These are phyloP conservation scores for Nipponacmea schrenckii DNA, from an alignment of 2,888 invertebrate genomes.

Conservation along the genomic window DNA sequence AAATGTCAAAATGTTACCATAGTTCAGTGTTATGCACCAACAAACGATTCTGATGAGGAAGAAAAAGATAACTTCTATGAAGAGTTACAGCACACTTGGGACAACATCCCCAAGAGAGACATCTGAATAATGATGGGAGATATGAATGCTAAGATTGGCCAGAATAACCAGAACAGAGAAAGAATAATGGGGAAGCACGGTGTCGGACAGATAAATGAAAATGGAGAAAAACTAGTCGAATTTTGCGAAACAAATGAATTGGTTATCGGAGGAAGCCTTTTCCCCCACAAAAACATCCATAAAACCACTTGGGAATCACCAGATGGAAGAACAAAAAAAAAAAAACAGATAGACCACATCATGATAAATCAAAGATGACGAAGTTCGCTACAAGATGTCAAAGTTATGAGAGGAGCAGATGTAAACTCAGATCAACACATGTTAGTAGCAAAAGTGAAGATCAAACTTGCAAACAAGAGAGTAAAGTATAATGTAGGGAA, in stretches of 20 bases:
- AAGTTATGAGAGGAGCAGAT: constrained; percentile 16
- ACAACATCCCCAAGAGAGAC: constrained; percentile 15
- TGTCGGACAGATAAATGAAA: constrained; percentile 21
- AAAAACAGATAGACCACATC: constrained; percentile 20
- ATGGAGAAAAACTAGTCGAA: constrained; percentile 20
- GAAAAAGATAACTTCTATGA: constrained; percentile 23
- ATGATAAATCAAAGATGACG: constrained; percentile 10
- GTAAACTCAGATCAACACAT: not conserved
- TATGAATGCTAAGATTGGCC: constrained; percentile 27
- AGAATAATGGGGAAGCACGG: constrained; percentile 18
- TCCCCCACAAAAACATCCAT: constrained; percentile 20
- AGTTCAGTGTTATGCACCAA: constrained; percentile 30
- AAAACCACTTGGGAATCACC: constrained; percentile 25
- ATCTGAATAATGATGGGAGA: constrained; percentile 24
- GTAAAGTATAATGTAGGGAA: no score
- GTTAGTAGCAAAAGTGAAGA: constrained; percentile 7
- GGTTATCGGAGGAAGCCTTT: constrained; percentile 20
- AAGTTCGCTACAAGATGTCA: constrained; percentile 14
- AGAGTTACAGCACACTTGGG: constrained; percentile 15
- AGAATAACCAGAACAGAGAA: constrained; percentile 19
- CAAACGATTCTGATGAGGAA: constrained; percentile 22
- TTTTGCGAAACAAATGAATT: constrained; percentile 20
- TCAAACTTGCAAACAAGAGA: no score
- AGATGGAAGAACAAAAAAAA: not conserved
- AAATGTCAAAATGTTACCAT: constrained; percentile 18